Base-by-base conservation (phyloP, 2,113 vertebrate genomes). In the Nibea coibor region DNA sequence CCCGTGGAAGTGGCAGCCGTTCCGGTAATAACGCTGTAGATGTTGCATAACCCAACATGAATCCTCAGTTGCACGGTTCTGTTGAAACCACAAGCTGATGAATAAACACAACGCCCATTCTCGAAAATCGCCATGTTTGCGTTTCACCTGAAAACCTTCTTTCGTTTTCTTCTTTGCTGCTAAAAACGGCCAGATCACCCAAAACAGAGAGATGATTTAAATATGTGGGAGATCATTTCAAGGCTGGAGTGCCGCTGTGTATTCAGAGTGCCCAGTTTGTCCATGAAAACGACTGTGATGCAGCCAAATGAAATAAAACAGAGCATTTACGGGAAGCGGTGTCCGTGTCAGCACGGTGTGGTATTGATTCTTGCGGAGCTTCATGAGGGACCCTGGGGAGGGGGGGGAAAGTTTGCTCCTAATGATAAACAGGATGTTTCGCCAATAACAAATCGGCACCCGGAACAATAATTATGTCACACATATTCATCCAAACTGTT, bases 251-350 rank as follows among this genome's bases (percentile, higher is more conserved):
- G 56, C 67, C 62, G 7, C 22, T 35, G 9, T 43, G n/a, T 35
- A 57, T 45, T 79, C 39, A 70, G 10, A 48, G 43, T 54, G 58
- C 58, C 20, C 59, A 16, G 3, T 67, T 26, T 17, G n/a, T 24
- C 9, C 19, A 16, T 82, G 4, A 51, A 77, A 59, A 31, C 35
- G 4, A 4, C 28, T 61, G 20, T 26, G 10, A 19, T 43, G 54
- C 59, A 26, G 48, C 72, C 66, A 80, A 69, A 42, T 28, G 15
- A 59, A 58, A 83, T 61, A 53, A 48, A 85, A 81, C 1, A 17
- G 42, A 17, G 17, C 68, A 63, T 79, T 75, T 67, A 43, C 19
- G 19, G 59, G 5, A 10, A 10, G 74, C 47, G 15, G 51, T 14
- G 51, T 16, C 22, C 11, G 48, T 54, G 42, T 39, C 48, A 22